Evolutionary conservation across 2,888 invertebrate genomes (phyloP), one percentile per base, ranked within the genome.

Genomic region (Melipona bicolor): DNA sequence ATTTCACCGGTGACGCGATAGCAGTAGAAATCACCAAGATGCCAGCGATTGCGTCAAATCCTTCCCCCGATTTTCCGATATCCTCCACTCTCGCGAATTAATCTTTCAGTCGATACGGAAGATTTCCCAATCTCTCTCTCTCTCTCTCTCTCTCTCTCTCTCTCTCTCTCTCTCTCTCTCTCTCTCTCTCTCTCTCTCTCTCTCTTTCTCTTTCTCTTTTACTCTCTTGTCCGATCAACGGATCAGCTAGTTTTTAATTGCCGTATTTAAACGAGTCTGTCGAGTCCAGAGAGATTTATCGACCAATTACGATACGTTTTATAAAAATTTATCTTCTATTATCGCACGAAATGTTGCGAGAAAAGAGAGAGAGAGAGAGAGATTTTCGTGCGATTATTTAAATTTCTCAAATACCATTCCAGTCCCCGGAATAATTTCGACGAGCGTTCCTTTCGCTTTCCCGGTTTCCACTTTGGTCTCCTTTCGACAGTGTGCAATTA

Each of bases 11-110:
- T 19, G 59, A 61, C 9, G 43, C 9, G 43, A 43, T 43, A 43
- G 43, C 64, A 69, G 73, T 64, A 61, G 61, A 61, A 78, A 75
- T 79, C 43, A 61, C 75, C 43, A 79, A 64, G 78, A 73, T 67
- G 50, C 43, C 50, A n/a, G 56, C 72, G 81, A 69, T 69, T 36
- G 69, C 62, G 68, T 52, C 27, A 17, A 77, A 77, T 77, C 72
- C 67, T 49, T 43, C 52, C 56, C 21, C 24, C 24, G 56, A 27
- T 68, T 64, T 59, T 24, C 50, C 64, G 24, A 36, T 64, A 74
- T 78, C 64, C 61, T n/a, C 21, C 56, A 36, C 54, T 73, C 56
- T 52, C 54, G 24, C 21, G 19, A 54, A 67, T 62, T 68, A 77
- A 61, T 77, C 65, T 59, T 71, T 0, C 43, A 0, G 27, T 3